Base-by-base conservation (phyloP, 2,888 invertebrate genomes). In the Melanchra persicariae region DNA sequence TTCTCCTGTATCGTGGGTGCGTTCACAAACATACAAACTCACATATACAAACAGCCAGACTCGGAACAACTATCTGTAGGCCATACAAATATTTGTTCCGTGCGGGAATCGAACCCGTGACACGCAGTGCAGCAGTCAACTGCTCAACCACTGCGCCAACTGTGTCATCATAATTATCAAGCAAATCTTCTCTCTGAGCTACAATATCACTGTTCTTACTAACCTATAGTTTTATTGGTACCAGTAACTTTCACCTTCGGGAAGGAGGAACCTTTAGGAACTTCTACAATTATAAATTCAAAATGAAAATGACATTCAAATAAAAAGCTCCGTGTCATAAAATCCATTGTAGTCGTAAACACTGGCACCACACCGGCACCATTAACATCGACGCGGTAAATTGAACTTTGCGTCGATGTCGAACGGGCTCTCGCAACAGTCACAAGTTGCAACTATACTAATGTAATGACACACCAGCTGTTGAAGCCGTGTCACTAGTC, bases 401-500 rank as follows among this genome's bases (percentile, higher is more conserved):
- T 70, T 57, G 66, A 72, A 69, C 64, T 77, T 66, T 64, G 60
- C 71, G 57, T 57, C 64, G 34, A 55, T n/a, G 51, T 57, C 64
- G n/a, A 64, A n/a, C n/a, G n/a, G n/a, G n/a, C n/a, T n/a, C 40
- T 15, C 15, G 40, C 40, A 17, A 15, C 5, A 15, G 2, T 19
- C 19, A 8, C 19, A 19, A 19, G 19, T 51, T 84, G 64, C 74
- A 60, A 60, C 85, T 70, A 61, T 45, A 57, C 37, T 88, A 90
- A 90, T 87, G 88, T 87, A 88, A 88, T 88, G 85, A 84, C 85
- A 85, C 80, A 84, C 86, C 89, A 92, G 90, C 90, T 90, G 91
- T 82, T 72, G 86, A 79, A 85, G 87, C 77, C 81, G 87, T 88
- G 87, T 87, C 87, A 85, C 85, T 85, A 87, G 88, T 87, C 87